phyloP scores from a whole-genome alignment of 2,888 invertebrate genomes.

The Unio pictorum region DNA sequence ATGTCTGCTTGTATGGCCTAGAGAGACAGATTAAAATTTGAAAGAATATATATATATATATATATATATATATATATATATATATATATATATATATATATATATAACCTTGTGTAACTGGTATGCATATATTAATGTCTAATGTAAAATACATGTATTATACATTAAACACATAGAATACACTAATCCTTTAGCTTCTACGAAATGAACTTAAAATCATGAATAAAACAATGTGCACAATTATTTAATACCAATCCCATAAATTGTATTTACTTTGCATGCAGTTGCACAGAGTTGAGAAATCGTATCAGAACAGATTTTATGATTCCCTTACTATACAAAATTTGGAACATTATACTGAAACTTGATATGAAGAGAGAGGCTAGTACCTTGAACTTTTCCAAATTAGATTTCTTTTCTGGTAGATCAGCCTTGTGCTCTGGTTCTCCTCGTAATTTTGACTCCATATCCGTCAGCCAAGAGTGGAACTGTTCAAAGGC shows the following conservation, averaged over 20 bases:
- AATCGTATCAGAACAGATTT: not conserved
- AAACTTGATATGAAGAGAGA: not conserved
- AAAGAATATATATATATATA: not conserved
- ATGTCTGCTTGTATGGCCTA: conserved; percentile 64
- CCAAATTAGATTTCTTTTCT: conserved; percentile 90
- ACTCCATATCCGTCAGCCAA: conserved; percentile 90
- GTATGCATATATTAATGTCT: not conserved
- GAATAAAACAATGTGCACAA: too few species aligned
- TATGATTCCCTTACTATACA: not conserved
- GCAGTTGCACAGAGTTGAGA: not conserved
- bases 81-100: too few species aligned
- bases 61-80: too few species aligned
- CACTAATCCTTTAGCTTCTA: too few species aligned
- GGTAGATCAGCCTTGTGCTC: conserved; percentile 90
- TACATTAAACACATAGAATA: too few species aligned
- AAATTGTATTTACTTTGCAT: too few species aligned
- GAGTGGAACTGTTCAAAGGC: conserved; percentile 81
- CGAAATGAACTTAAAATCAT: too few species aligned
- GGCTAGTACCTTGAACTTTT: conserved; percentile 81
- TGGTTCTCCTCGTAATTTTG: conserved; percentile 86
- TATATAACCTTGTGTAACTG: not conserved
- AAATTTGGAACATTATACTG: not conserved
- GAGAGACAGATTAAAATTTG: conserved; percentile 1
- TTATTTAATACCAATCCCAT: too few species aligned
- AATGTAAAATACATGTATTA: too few species aligned